A percentile compares a stretch with the other conserved stretches of the same genome.
Conservation (phyloP, 1,140 invertebrate genomes). For the Pissodes strobi region DNA sequence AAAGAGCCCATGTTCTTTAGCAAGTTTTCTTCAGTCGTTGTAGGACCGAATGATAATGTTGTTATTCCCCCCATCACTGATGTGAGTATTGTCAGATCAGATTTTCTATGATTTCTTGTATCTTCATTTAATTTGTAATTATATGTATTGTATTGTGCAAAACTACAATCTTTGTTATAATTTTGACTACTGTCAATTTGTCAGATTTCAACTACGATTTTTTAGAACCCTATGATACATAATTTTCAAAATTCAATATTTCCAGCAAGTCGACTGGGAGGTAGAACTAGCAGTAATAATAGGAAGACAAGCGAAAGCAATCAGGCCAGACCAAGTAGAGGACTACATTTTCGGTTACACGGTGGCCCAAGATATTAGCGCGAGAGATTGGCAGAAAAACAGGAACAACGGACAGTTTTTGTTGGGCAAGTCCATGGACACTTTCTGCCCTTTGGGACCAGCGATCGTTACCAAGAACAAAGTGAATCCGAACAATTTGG, state of each 20-base stretch:
- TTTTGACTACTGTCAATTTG: too few relatives aligned
- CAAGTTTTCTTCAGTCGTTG: conserved; percentile 71
- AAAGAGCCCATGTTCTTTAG: conserved; percentile 77
- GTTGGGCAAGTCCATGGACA: conserved; percentile 86
- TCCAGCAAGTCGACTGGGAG: conserved; percentile 87
- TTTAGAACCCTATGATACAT: too few relatives aligned
- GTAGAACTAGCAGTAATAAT: conserved; percentile 86
- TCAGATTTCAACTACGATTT: too few relatives aligned
- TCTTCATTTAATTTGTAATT: too few relatives aligned
- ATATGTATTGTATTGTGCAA: too few relatives aligned
- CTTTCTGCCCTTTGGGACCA: conserved; percentile 81
- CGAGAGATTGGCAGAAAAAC: conserved; percentile 83
- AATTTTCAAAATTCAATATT: too few relatives aligned
- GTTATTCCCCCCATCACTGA: conserved; percentile 68
- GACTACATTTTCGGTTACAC: conserved; percentile 85
- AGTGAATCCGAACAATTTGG: conserved; percentile 75
- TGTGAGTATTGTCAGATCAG: too few relatives aligned
- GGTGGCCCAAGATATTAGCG: conserved; percentile 82
- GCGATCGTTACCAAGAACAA: conserved; percentile 78
- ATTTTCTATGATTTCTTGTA: too few relatives aligned
- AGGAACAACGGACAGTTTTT: conserved; percentile 86
- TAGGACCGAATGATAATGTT: conserved; percentile 76
- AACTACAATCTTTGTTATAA: too few relatives aligned
- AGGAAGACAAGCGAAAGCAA: conserved; percentile 74
- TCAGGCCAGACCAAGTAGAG: conserved; percentile 70